These are phyloP conservation scores for Andrena hattorfiana DNA, from an alignment of 2,888 invertebrate genomes.

Conservation along the genomic window DNA sequence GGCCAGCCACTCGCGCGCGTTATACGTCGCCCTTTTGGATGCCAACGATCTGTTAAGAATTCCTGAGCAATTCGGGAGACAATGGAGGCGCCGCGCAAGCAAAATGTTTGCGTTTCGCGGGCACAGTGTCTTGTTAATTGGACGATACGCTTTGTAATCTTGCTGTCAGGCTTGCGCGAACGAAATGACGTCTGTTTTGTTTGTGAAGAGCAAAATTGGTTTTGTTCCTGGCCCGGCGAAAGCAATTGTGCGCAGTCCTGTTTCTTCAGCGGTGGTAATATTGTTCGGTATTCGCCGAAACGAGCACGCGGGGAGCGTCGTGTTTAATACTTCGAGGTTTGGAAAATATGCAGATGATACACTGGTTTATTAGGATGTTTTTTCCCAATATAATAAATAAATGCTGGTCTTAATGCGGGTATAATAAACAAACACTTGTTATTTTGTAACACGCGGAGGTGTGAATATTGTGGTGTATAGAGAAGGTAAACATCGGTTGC, in stretches of 20 bases:
- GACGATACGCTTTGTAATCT: slow-evolving; percentile 1
- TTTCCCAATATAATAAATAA: neutral
- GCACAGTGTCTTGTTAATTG: slow-evolving; percentile 1
- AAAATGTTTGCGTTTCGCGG: neutral
- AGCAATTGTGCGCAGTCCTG: slow-evolving; percentile 3
- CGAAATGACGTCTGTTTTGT: neutral
- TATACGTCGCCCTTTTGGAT: neutral
- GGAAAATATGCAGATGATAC: neutral
- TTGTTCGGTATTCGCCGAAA: neutral
- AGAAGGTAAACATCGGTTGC: neutral
- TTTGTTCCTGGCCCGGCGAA: neutral
- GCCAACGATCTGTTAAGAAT: neutral
- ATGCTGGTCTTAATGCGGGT: neutral
- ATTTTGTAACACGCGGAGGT: neutral
- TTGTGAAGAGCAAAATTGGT: slow-evolving; percentile 19
- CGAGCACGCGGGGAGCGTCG: neutral
- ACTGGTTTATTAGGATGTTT: neutral
- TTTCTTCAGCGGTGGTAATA: neutral
- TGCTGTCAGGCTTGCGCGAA: slow-evolving; percentile 8
- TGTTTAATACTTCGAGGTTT: neutral
- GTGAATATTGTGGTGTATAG: neutral
- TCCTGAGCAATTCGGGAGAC: neutral
- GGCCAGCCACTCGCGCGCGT: neutral
- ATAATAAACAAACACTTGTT: slow-evolving; percentile 12
- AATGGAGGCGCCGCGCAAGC: neutral